A percentile compares a stretch with the other conserved stretches of the same genome.
Conservation (phyloP, 2,888 invertebrate genomes). For the Cryptocephalus moraei region DNA sequence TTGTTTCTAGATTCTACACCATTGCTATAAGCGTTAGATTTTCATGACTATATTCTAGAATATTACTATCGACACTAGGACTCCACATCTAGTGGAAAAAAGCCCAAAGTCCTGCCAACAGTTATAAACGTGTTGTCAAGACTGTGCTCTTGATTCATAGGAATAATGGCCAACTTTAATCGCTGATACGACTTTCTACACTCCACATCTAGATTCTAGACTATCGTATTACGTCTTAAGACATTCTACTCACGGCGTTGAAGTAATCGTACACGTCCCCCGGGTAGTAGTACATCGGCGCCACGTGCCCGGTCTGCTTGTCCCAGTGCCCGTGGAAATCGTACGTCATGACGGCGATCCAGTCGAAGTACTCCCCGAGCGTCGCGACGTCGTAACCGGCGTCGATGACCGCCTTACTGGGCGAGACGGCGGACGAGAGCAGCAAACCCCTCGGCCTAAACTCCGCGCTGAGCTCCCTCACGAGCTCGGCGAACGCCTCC, state of each 20-base stretch:
- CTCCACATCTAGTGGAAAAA: neutral
- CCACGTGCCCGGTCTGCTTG: slow-evolving; percentile 63
- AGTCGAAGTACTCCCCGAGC: slow-evolving; percentile 59
- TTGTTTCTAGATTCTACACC: too few relatives aligned
- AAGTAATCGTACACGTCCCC: slow-evolving; percentile 53
- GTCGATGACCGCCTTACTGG: slow-evolving; percentile 60
- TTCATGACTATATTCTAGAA: too few relatives aligned
- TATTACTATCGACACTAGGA: too few relatives aligned
- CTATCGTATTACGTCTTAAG: neutral
- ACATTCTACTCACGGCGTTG: slow-evolving; percentile 54
- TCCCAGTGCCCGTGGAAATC: slow-evolving; percentile 72
- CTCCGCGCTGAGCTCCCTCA: slow-evolving; percentile 52
- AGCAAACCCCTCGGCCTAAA: slow-evolving; percentile 53
- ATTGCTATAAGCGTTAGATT: too few relatives aligned
- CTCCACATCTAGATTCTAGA: neutral
- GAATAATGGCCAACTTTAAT: too few relatives aligned
- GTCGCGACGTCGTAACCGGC: slow-evolving; percentile 62
- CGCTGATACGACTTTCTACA: too few relatives aligned
- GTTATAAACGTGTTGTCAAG: too few relatives aligned
- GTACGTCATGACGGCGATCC: slow-evolving; percentile 74
- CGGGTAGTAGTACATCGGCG: slow-evolving; percentile 58
- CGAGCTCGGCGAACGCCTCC: slow-evolving; percentile 53
- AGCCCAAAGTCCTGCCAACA: too few relatives aligned
- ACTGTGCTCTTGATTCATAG: too few relatives aligned
- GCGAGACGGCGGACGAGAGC: slow-evolving; percentile 62